These are phyloP conservation scores for Nasonia giraulti DNA, from an alignment of 1,140 invertebrate species.

Conservation along the genomic window DNA sequence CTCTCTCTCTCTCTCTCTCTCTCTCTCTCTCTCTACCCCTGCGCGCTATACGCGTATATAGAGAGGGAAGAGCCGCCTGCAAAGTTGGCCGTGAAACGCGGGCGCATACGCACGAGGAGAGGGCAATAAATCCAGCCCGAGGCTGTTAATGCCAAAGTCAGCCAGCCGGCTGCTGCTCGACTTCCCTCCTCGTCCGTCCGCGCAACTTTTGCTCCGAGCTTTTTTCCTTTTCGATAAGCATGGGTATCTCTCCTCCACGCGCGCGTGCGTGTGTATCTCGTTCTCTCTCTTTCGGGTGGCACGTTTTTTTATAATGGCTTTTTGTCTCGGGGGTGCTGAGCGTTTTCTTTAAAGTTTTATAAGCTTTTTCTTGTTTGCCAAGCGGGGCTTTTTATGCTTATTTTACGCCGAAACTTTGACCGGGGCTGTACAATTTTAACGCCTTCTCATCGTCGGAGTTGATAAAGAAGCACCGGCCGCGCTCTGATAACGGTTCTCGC, in stretches of 20 bases:
- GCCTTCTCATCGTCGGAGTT: not conserved
- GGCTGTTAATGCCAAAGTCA: slow-evolving; percentile 64
- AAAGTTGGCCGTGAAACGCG: slow-evolving; percentile 8
- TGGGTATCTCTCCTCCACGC: not conserved
- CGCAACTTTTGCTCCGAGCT: not conserved
- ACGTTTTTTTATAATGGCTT: slow-evolving; percentile 26
- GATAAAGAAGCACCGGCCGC: not conserved
- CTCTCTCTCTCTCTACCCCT: not conserved
- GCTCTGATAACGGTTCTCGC: not conserved
- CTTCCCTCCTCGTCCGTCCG: not conserved
- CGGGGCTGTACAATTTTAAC: slow-evolving; percentile 1
- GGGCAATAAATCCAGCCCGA: slow-evolving; percentile 61
- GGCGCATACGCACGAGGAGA: slow-evolving; percentile 28
- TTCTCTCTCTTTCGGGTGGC: slow-evolving; percentile 8
- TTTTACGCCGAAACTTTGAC: slow-evolving; percentile 12
- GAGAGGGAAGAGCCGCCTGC: not conserved
- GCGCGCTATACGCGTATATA: not conserved
- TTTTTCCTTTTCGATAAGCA: slow-evolving; percentile 8
- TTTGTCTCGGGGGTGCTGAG: not conserved
- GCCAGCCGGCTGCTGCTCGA: slow-evolving; percentile 49
- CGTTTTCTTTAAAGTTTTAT: slow-evolving; percentile 41
- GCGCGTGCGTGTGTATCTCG: not conserved
- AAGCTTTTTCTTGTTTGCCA: slow-evolving; percentile 11
- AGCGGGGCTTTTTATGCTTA: slow-evolving; percentile 14
- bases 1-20: not conserved